These are phyloP conservation scores for Apteryx owenii DNA, from an alignment of 2,113 vertebrate genomes.

Conservation along the genomic window DNA sequence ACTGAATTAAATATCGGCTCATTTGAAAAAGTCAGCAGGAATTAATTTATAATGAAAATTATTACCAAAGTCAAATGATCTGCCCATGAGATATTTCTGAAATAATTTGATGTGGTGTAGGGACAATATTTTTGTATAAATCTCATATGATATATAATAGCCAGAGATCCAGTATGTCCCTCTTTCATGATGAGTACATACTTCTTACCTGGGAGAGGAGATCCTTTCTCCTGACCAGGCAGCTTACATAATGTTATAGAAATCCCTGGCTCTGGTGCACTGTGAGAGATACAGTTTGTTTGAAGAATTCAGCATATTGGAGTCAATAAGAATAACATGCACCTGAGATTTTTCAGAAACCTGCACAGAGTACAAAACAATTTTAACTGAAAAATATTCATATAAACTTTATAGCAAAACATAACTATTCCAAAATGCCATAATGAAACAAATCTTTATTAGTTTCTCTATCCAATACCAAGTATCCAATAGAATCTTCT, in stretches of 20 bases:
- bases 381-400: background rate
- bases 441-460: background rate
- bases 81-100: background rate
- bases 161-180: background rate
- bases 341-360: background rate
- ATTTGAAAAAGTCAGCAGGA: background rate
- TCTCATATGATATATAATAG: background rate
- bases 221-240: background rate
- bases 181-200: background rate
- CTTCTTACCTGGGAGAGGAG: background rate
- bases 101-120: background rate
- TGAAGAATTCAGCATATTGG: fast-evolving
- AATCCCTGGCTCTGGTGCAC: background rate
- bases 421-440: background rate
- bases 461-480: background rate
- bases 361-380: fast-evolving
- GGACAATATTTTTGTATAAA: background rate
- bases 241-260: fast-evolving
- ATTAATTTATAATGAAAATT: background rate
- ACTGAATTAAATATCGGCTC: background rate
- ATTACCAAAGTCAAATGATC: background rate
- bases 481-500: background rate
- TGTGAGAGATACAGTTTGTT: background rate
- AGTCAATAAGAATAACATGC: background rate
- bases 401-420: background rate